Conservation (phyloP, 2,888 invertebrate species). For the Panopea generosa region DNA sequence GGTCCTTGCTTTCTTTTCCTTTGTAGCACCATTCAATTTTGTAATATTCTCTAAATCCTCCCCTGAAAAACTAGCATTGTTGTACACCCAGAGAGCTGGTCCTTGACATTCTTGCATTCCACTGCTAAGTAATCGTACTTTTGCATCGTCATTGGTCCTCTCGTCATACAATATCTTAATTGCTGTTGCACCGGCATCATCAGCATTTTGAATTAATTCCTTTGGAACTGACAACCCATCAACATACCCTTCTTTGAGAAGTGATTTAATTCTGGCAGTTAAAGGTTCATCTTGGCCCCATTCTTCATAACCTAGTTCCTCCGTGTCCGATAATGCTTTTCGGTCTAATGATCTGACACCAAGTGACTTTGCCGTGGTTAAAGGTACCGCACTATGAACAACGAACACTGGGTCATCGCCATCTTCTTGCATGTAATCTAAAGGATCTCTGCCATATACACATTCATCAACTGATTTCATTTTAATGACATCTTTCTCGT, state of each 20-base stretch:
- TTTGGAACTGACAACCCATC: conserved; percentile 80
- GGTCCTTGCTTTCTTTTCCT: conserved; percentile 74
- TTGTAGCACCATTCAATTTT: conserved; percentile 81
- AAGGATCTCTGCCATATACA: background rate
- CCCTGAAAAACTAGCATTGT: conserved; percentile 79
- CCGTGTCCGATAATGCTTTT: conserved; percentile 66
- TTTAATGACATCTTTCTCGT: background rate
- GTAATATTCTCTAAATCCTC: conserved; percentile 81
- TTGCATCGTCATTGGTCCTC: conserved; percentile 72
- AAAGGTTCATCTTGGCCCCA: conserved; percentile 79
- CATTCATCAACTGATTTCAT: background rate
- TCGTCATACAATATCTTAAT: conserved; percentile 80
- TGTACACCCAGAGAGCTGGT: conserved; percentile 82
- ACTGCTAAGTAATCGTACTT: conserved; percentile 69
- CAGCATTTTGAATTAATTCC: conserved; percentile 81
- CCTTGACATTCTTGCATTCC: conserved; percentile 81
- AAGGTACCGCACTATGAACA: conserved; percentile 55
- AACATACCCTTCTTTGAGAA: conserved; percentile 73
- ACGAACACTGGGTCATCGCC: conserved; percentile 28
- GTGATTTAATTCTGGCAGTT: conserved; percentile 72
- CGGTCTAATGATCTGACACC: conserved; percentile 73
- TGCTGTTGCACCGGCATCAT: conserved; percentile 77
- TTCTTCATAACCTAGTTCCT: conserved; percentile 37
- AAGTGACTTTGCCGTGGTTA: conserved; percentile 65
- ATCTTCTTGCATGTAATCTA: conserved; percentile 5